Evolutionary conservation across 1,140 invertebrate species (phyloP).

Genomic region (Drosophila micromelanica): DNA sequence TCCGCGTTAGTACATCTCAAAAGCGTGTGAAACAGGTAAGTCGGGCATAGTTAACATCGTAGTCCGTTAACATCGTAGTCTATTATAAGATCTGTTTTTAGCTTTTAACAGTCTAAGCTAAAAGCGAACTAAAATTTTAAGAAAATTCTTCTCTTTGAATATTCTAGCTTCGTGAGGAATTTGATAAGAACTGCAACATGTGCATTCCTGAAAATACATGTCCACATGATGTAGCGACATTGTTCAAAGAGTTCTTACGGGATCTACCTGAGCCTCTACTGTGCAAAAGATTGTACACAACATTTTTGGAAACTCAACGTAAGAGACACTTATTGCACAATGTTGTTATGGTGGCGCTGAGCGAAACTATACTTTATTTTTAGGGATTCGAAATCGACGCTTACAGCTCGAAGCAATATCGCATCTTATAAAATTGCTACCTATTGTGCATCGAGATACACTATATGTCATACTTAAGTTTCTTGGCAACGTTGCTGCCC

Average conservation of each 20-base stretch:
- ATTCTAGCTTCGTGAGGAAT: constrained; percentile 93
- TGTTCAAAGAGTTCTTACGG: constrained; percentile 96
- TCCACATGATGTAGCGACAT: constrained; percentile 96
- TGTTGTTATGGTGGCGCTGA: not conserved
- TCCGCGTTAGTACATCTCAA: constrained; percentile 95
- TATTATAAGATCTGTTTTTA: too few species aligned
- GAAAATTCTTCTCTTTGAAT: not conserved
- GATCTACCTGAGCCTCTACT: constrained; percentile 96
- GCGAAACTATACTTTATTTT: not conserved
- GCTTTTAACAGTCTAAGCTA: too few species aligned
- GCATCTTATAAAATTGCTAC: constrained; percentile 93
- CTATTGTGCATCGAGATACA: constrained; percentile 94
- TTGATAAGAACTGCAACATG: constrained; percentile 92
- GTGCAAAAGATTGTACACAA: constrained; percentile 93
- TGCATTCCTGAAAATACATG: constrained; percentile 91
- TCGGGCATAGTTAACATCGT: not conserved
- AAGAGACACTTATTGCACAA: constrained; percentile 82
- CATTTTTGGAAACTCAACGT: constrained; percentile 96
- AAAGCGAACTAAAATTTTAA: too few species aligned
- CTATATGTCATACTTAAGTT: constrained; percentile 92
- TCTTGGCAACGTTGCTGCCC: constrained; percentile 90
- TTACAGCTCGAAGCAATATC: constrained; percentile 93
- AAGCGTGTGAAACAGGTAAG: constrained; percentile 95
- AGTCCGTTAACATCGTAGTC: not conserved
- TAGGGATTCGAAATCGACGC: constrained; percentile 92